Percentiles rank a stretch among this genome's conserved stretches.
Evolutionary conservation across 1,140 invertebrate species (phyloP).

Genomic region (Leptinotarsa defecta): DNA sequence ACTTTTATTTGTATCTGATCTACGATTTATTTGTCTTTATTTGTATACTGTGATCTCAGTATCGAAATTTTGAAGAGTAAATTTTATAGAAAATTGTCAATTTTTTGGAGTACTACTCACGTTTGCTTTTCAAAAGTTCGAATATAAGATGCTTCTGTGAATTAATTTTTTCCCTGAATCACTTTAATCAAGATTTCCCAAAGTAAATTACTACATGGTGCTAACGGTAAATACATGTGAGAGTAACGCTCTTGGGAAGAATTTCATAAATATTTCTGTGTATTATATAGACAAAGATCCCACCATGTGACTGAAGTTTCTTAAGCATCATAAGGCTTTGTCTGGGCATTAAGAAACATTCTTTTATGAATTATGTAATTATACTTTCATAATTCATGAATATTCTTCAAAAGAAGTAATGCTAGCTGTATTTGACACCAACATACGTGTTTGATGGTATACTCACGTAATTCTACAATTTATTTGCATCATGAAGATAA

Average conservation of each 20-base stretch:
- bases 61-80: too few relatives aligned
- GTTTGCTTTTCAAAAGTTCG: too few relatives aligned
- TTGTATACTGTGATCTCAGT: too few relatives aligned
- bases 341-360: constrained; percentile 14
- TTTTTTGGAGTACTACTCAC: too few relatives aligned
- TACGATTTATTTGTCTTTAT: too few relatives aligned
- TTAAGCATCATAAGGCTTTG: constrained; percentile 15
- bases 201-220: background rate
- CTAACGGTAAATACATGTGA: constrained; percentile 20
- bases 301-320: constrained; percentile 3
- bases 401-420: background rate
- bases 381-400: background rate
- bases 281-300: constrained; percentile 16
- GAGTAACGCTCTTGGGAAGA: constrained; percentile 23
- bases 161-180: background rate
- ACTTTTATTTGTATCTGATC: too few relatives aligned
- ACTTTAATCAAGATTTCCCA: constrained; percentile 17
- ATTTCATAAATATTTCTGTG: constrained; percentile 12
- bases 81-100: too few relatives aligned
- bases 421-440: background rate
- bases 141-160: too few relatives aligned
- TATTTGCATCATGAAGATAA: background rate
- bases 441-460: background rate
- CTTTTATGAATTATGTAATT: constrained; percentile 24
- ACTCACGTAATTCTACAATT: background rate